These are phyloP conservation scores for Lathamus discolor DNA, from an alignment of 2,113 vertebrate species.

Conservation along the genomic window DNA sequence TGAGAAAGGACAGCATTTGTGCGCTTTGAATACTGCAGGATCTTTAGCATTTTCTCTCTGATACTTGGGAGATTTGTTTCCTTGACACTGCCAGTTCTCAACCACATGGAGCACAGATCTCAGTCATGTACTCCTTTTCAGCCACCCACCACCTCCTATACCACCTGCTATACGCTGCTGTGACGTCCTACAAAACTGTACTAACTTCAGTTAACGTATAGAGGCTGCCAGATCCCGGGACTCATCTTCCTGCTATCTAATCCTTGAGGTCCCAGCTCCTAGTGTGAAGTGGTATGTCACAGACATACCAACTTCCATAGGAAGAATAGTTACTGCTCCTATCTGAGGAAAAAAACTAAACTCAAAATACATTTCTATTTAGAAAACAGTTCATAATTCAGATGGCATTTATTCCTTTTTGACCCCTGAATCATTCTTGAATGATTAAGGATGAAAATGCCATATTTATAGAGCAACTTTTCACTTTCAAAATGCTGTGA, in stretches of 20 bases:
- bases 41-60: not conserved
- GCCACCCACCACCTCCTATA: not conserved
- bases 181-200: not conserved
- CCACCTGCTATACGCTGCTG: not conserved
- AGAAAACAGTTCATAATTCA: not conserved
- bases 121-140: not conserved
- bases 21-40: not conserved
- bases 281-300: not conserved
- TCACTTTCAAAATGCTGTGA: not conserved
- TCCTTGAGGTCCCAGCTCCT: not conserved
- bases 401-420: not conserved
- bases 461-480: not conserved
- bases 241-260: not conserved
- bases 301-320: not conserved
- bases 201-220: not conserved
- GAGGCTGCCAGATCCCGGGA: not conserved
- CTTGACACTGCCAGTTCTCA: not conserved
- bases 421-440: not conserved
- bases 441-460: not conserved
- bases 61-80: not conserved
- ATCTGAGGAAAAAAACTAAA: not conserved
- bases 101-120: not conserved
- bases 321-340: not conserved
- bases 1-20: not conserved
- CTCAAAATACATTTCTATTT: not conserved